A percentile compares a stretch with the other conserved stretches of the same genome.
Conservation (phyloP, 2,113 vertebrate genomes). For the Carollia perspicillata region DNA sequence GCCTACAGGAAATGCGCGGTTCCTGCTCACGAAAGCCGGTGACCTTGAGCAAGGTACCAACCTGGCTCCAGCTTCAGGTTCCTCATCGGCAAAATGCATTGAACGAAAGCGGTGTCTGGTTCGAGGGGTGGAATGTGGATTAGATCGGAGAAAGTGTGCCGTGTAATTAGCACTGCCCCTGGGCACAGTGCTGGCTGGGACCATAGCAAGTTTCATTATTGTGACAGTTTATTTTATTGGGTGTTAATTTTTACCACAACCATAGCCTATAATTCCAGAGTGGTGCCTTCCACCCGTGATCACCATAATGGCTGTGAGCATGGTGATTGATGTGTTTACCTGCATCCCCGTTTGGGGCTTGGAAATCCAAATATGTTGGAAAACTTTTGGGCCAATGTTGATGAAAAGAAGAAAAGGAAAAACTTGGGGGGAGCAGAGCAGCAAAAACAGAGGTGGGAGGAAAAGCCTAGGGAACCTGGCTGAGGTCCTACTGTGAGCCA, state of each 20-base stretch:
- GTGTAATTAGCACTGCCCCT: background rate
- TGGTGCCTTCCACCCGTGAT: fast-evolving
- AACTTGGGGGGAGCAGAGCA: background rate
- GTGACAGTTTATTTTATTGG: background rate
- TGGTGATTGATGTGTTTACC: fast-evolving
- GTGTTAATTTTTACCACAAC: background rate
- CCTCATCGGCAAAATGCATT: background rate
- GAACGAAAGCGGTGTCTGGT: background rate
- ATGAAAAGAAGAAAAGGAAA: background rate
- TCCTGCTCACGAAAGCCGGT: background rate
- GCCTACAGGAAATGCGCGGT: background rate
- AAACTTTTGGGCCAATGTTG: background rate
- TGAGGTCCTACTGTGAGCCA: background rate
- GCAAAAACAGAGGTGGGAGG: no score
- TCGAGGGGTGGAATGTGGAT: background rate
- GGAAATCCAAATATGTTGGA: background rate
- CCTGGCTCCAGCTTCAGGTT: background rate
- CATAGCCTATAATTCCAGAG: background rate
- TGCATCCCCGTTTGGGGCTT: background rate
- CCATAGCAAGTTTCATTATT: background rate
- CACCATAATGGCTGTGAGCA: fast-evolving
- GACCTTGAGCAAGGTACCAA: background rate
- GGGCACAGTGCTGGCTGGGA: background rate
- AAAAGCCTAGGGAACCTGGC: fast-evolving
- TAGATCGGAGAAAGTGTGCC: background rate